A percentile compares a stretch with the other conserved stretches of the same genome.
Evolutionary conservation across 2,888 invertebrate genomes (phyloP).

Genomic region (Rhaphigaster nebulosa): DNA sequence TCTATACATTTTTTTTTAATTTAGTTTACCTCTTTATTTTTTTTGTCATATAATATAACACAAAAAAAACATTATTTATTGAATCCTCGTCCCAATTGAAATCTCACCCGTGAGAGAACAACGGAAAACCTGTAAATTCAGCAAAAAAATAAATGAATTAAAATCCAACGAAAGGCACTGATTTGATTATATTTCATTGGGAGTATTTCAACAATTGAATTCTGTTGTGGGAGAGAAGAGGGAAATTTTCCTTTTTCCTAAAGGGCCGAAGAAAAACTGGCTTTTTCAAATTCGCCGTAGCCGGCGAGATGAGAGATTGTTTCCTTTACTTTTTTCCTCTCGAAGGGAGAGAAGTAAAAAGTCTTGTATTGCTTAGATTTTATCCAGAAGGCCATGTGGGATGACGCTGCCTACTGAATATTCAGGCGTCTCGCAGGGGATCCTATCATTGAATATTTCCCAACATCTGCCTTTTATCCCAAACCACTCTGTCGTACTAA

Average conservation of each 20-base stretch:
- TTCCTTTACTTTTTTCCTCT: constrained; percentile 20
- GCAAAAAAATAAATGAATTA: no score
- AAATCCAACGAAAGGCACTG: not conserved
- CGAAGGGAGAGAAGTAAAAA: constrained; percentile 27
- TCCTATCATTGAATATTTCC: not conserved
- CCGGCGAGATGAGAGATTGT: not conserved
- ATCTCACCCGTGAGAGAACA: no score
- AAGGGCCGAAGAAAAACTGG: not conserved
- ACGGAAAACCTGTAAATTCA: no score
- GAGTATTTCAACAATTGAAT: not conserved
- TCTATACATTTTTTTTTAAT: no score
- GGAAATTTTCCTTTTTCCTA: not conserved
- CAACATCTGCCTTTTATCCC: not conserved
- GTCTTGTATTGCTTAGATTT: constrained; percentile 31
- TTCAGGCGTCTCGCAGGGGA: not conserved
- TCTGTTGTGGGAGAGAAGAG: not conserved
- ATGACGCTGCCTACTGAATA: not conserved
- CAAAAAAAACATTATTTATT: no score
- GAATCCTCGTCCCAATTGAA: no score
- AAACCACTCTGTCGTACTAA: not conserved
- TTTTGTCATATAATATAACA: no score
- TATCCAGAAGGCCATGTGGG: not conserved
- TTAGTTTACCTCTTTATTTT: no score
- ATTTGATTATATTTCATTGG: not conserved
- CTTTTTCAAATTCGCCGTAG: not conserved